Conservation (phyloP, 1,140 invertebrate genomes). For the Hypothenemus hampei region DNA sequence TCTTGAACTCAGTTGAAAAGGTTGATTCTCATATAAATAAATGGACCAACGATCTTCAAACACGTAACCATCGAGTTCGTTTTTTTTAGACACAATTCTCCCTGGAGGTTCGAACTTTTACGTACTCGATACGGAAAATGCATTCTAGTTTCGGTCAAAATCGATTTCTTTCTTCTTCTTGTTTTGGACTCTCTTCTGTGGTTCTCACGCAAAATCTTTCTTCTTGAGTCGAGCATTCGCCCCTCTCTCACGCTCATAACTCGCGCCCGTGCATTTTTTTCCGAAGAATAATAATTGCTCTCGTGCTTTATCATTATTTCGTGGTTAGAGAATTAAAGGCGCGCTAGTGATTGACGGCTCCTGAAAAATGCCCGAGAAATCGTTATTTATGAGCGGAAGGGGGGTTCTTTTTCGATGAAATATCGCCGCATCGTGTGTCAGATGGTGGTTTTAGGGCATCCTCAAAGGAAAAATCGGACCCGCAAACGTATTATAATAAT, state of each 20-base stretch:
- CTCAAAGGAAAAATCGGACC: too few species aligned
- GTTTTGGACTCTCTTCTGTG: background rate
- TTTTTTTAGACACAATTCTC: background rate
- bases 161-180: background rate
- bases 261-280: slow-evolving; percentile 10
- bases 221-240: too few species aligned
- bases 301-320: slow-evolving; percentile 24
- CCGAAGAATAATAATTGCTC: slow-evolving; percentile 19
- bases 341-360: slow-evolving; percentile 13
- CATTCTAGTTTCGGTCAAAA: too few species aligned
- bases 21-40: background rate
- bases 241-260: slow-evolving; percentile 11
- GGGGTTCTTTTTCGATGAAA: slow-evolving; percentile 21
- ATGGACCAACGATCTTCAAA: background rate
- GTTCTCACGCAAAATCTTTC: slow-evolving; percentile 13
- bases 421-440: slow-evolving; percentile 16
- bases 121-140: too few species aligned
- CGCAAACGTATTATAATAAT: too few species aligned
- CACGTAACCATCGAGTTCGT: background rate
- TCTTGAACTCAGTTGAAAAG: background rate
- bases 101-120: too few species aligned
- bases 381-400: slow-evolving; percentile 20
- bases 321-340: slow-evolving; percentile 14
- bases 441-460: too few species aligned
- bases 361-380: slow-evolving; percentile 24